Base-by-base conservation (phyloP, 2,797 vertebrate genomes). In the Paedocypris micromegethes region DNA sequence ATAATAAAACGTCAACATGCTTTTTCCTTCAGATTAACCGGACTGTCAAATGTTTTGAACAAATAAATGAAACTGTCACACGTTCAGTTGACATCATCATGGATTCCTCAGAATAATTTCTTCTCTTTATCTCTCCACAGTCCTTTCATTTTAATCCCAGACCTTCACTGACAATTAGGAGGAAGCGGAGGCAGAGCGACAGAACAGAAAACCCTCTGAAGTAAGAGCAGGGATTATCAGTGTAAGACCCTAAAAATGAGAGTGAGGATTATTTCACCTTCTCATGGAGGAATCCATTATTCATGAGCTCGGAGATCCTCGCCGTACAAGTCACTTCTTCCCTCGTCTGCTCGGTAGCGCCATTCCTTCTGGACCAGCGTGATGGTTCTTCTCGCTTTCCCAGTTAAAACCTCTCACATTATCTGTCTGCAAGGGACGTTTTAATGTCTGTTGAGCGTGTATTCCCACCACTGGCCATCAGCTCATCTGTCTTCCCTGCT, bases 211-310 rank as follows among this genome's bases (percentile, higher is more conserved):
- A 51, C 57, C 23, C 66, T 74, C 58, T 64, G 66, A 72, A 64
- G 62, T 68, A 61, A 77, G 45, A 39, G 23, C 8, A 9, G 54
- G 61, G 68, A 64, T 74, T 75, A 78, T 62, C 66, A 67, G 37
- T 67, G 67, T 73, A 67, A 73, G 44, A 63, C 64, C 67, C 56
- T 56, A 76, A 77, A 70, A 75, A 66, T 68, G 71, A 74, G 62
- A 66, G 3, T 54, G 38, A 43, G 59, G 76, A 74, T 74, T 76
- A 73, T 66, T 72, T 63, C 58, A 76, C 71, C 70, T 75, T 73
- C 61, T 73, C 66, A 68, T 56, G 49, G 37, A 64, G 50, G 9
- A 62, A 75, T 74, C 54, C 64, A 75, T 76, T 72, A 76, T 78
- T 74, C 72, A 76, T 68, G 45, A 38, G 45, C 9, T 9, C 58